Base-by-base conservation (phyloP, 2,113 vertebrate genomes). In the Stomatorhinus ivindoensis region DNA sequence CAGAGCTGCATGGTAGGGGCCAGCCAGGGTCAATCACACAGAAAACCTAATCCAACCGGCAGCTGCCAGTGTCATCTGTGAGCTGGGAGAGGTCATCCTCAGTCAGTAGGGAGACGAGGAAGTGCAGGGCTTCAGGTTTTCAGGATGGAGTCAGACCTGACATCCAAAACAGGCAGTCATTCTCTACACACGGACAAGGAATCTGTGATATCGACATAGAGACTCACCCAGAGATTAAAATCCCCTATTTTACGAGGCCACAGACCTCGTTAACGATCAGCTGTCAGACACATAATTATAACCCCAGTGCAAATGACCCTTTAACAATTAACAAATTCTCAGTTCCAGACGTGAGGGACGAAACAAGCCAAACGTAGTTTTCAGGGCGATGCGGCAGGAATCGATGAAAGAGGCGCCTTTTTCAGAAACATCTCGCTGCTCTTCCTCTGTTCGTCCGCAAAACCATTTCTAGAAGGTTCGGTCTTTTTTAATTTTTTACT, bases 171-270 rank as follows among this genome's bases (percentile, higher is more conserved):
- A 94, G 91, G 93, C 90, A 88, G 90, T 92, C 91, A 87, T 65
- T 90, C 89, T 89, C 88, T 91, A 94, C 91, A 61, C 2, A 39
- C 1, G n/a, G 21, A 93, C 73, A 91, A 87, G 89, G 88, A 90
- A 90, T 58, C 87, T 88, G 87, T 88, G 84, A 90, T 90, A 88
- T 91, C 51, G 91, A 91, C 35, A 91, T 86, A 31, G 90, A 89
- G 90, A 44, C 89, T 87, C n/a, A 92, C 90, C 92, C 89, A 39
- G 91, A 91, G 93, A 92, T 93, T 93, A 91, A 91, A 61, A 88
- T 91, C 80, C 91, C 39, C 58, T 92, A 92, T 93, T 90, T 91
- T 93, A 92, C 92, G 94, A 95, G 95, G 94, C 95, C 91, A 93
- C 92, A 88, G 91, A 93, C 93, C 92, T 89, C 9, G 55, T 17